Percentiles rank a stretch among this genome's conserved stretches.
These are phyloP conservation scores for Asbolus verrucosus DNA, from an alignment of 1,140 invertebrate species.

Conservation along the genomic window DNA sequence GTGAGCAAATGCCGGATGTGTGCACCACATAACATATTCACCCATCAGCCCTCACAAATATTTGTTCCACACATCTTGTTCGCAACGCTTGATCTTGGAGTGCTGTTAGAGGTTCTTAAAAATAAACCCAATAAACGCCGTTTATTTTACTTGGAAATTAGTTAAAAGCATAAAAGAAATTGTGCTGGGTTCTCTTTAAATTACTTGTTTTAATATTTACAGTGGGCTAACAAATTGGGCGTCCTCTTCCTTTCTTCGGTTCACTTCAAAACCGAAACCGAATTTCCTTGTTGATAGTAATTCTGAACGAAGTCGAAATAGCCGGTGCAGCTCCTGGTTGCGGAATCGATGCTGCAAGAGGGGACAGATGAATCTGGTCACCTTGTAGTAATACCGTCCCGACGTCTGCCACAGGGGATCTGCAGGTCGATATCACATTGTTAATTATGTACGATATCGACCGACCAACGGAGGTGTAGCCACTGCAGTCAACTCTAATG, in stretches of 20 bases:
- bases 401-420: slow-evolving; percentile 51
- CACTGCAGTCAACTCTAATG: slow-evolving; percentile 60
- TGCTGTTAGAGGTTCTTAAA: slow-evolving; percentile 48
- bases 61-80: slow-evolving; percentile 52
- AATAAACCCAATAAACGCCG: slow-evolving; percentile 49
- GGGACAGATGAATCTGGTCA: slow-evolving; percentile 44
- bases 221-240: not conserved
- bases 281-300: not conserved
- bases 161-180: slow-evolving; percentile 45
- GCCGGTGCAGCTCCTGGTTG: not conserved
- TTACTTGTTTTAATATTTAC: slow-evolving; percentile 39
- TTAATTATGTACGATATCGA: slow-evolving; percentile 62
- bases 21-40: slow-evolving; percentile 38
- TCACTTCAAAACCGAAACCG: too few species aligned
- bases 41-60: slow-evolving; percentile 48
- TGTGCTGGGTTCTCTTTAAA: slow-evolving; percentile 25
- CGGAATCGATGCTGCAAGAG: slow-evolving; percentile 24
- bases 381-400: slow-evolving; percentile 38
- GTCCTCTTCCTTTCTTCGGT: too few species aligned
- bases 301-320: not conserved
- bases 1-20: slow-evolving; percentile 51
- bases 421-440: slow-evolving; percentile 60
- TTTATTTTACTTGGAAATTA: slow-evolving; percentile 52
- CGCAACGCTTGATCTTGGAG: slow-evolving; percentile 48
- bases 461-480: slow-evolving; percentile 56